A percentile compares a stretch with the other conserved stretches of the same genome.
Conservation (phyloP, 2,113 vertebrate genomes). For the Aspidoscelis tigris region DNA sequence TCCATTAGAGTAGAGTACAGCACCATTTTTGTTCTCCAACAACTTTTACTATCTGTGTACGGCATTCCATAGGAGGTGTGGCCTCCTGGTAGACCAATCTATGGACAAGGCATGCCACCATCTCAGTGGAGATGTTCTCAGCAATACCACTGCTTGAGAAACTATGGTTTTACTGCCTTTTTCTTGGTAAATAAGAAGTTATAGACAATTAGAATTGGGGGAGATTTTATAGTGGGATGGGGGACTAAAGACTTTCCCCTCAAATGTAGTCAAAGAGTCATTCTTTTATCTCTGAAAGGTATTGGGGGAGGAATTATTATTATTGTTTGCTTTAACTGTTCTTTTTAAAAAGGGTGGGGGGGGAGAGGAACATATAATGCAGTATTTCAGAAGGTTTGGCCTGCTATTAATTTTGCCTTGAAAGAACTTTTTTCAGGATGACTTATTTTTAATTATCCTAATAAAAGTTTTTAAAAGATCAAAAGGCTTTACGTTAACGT, state of each 20-base stretch:
- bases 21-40: no score
- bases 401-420: constrained; percentile 45
- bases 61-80: no score
- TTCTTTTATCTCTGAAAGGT: not conserved
- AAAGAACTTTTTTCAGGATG: constrained; percentile 46
- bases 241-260: not conserved
- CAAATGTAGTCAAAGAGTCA: not conserved
- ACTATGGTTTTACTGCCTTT: not conserved
- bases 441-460: constrained; percentile 63
- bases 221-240: no score
- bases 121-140: no score
- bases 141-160: not conserved
- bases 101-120: no score
- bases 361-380: constrained; percentile 36
- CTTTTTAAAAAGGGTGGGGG: constrained; percentile 41
- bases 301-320: not conserved
- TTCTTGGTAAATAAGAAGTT: not conserved
- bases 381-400: constrained; percentile 51
- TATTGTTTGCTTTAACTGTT: constrained; percentile 31
- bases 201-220: not conserved
- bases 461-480: constrained; percentile 63
- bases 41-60: no score
- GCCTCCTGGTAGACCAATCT: no score
- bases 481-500: constrained; percentile 59
- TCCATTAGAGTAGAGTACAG: no score